Evolutionary conservation across 1,140 invertebrate genomes (phyloP), one percentile per base, ranked within the genome.

Genomic region (Plutomurus gul): DNA sequence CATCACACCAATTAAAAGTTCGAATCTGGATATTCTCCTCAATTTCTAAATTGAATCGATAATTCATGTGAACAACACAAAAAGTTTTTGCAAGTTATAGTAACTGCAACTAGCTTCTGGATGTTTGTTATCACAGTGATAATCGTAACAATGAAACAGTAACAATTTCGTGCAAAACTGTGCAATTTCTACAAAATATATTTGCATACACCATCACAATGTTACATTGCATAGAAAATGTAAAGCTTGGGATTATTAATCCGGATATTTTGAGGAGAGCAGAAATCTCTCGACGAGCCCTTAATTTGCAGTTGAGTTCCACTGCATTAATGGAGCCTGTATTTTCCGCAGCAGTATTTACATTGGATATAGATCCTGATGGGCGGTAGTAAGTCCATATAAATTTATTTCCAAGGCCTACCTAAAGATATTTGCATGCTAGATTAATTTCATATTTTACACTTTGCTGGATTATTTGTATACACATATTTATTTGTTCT

Each of bases 311-410:
- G 2, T 20, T 79, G 33, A 75, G 72, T 22, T 70, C 78, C 0
- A 76, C 74, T 5, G 22, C 72, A 6, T 51, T 79, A 3, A 72
- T 75, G 30, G 76, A 75, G 7, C 72, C 72, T 3, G 51, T 75
- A 2, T 70, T 47, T 43, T 33, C 37, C 16, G 20, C 33, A 3
- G 51, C 72, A 20, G 73, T 79, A 6, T 75, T 76, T 20, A 43
- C 72, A 10, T 22, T 79, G n/a, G 78, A 79, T 39, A 65, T 79
- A 20, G 78, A 79, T 49, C 39, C 49, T 5, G 56, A 73, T 22
- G 49, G 73, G 37, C 65, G 78, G 70, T 75, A 65, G 78, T 79
- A 71, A 79, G 71, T 40, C 1, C 33, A n/a, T n/a, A n/a, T n/a
- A n/a, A n/a, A n/a, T n/a, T n/a, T n/a, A n/a, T n/a, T n/a, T n/a